These are phyloP conservation scores for Tetragnatha montana DNA, from an alignment of 2,888 invertebrate species.

Conservation along the genomic window DNA sequence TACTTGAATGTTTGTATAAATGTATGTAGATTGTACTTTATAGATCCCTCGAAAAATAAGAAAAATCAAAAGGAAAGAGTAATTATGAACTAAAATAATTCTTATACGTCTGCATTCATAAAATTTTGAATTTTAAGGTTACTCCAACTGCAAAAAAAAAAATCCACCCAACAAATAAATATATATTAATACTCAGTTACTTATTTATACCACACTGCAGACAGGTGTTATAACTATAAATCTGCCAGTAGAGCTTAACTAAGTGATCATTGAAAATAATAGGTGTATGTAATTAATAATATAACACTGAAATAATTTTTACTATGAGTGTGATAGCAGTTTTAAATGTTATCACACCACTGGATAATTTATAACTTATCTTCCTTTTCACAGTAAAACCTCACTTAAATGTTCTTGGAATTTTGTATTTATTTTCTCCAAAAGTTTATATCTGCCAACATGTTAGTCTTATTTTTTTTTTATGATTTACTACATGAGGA, in stretches of 20 bases:
- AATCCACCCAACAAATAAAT: no score
- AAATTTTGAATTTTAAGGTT: no score
- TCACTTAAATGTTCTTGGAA: no score
- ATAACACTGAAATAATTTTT: neutral
- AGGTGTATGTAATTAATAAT: conserved; percentile 16
- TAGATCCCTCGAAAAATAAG: neutral
- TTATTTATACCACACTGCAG: neutral
- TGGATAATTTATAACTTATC: neutral
- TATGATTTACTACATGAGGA: no score
- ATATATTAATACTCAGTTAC: no score
- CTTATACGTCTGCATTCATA: no score
- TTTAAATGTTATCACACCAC: neutral
- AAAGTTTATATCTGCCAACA: no score
- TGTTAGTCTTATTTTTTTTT: no score
- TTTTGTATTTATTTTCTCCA: no score
- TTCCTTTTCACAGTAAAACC: neutral
- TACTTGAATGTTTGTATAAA: conserved; percentile 1
- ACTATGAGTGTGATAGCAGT: neutral
- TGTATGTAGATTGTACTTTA: neutral
- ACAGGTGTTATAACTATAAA: conserved; percentile 24
- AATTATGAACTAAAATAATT: neutral
- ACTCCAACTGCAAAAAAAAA: no score
- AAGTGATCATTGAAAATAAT: conserved; percentile 40
- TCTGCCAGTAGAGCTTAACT: conserved; percentile 53
- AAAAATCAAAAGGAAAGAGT: conserved; percentile 3